Evolutionary conservation across 2,113 vertebrate genomes (phyloP).

Genomic region (Megaptera novaeangliae): DNA sequence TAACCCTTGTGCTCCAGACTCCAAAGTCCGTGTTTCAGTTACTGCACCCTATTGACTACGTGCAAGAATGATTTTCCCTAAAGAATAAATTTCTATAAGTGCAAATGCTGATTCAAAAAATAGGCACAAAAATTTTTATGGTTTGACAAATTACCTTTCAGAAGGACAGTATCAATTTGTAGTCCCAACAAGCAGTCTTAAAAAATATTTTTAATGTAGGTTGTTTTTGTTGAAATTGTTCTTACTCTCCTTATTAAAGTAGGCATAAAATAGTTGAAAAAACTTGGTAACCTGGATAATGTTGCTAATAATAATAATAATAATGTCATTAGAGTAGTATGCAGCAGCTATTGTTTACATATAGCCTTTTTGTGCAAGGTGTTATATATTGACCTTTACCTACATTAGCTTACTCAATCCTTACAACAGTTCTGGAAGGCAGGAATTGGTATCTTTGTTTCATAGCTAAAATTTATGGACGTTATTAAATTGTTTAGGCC

Average conservation of each 20-base stretch:
- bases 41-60: not conserved
- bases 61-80: not conserved
- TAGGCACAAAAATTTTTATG: not conserved
- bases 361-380: not conserved
- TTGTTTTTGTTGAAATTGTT: not conserved
- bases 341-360: not conserved
- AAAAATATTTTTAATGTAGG: not conserved
- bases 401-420: not conserved
- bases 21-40: not conserved
- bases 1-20: not conserved
- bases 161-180: not conserved
- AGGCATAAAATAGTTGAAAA: not conserved
- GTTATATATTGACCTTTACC: not conserved
- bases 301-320: not conserved
- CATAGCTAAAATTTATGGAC: not conserved
- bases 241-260: not conserved
- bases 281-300: not conserved
- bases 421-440: not conserved
- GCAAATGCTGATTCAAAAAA: not conserved
- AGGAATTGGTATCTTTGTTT: not conserved
- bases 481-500: not conserved
- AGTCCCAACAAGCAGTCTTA: not conserved
- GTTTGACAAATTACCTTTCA: not conserved
- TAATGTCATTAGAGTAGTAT: not conserved
- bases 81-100: not conserved